Percentiles rank a stretch among this genome's conserved stretches.
Conservation (phyloP, 2,113 vertebrate species). For the Erythrolamprus reginae region DNA sequence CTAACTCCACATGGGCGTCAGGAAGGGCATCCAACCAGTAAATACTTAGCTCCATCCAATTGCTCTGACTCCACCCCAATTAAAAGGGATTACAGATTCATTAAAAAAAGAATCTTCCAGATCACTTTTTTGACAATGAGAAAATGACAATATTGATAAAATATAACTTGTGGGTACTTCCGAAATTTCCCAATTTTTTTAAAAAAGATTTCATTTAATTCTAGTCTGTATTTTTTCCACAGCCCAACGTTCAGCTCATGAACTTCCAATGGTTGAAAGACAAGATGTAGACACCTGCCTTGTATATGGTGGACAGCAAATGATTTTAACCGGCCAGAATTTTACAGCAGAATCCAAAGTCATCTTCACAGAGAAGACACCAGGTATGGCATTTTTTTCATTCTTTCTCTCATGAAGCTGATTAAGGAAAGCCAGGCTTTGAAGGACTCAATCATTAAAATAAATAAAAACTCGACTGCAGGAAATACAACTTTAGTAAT, state of each 20-base stretch:
- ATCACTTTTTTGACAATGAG: slow-evolving; percentile 54
- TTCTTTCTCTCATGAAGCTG: neutral
- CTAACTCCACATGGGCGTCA: neutral
- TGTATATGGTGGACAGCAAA: slow-evolving; percentile 93
- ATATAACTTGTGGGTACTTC: slow-evolving; percentile 54
- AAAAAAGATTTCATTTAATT: slow-evolving; percentile 57
- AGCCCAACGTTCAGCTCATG: slow-evolving; percentile 97
- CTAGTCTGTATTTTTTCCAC: slow-evolving; percentile 52
- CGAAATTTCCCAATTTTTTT: slow-evolving; percentile 53
- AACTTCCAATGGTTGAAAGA: slow-evolving; percentile 96
- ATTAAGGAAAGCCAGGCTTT: neutral
- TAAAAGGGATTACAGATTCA: neutral
- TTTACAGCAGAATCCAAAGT: slow-evolving; percentile 97
- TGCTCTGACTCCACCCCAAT: neutral
- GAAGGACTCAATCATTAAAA: neutral
- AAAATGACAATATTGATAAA: slow-evolving; percentile 57
- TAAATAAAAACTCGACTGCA: too few species aligned
- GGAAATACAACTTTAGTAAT: too few species aligned
- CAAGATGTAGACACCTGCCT: slow-evolving; percentile 93
- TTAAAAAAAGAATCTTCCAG: slow-evolving; percentile 35
- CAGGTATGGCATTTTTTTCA: slow-evolving; percentile 71
- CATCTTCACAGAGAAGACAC: slow-evolving; percentile 90
- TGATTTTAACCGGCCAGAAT: slow-evolving; percentile 95
- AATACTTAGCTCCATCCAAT: neutral
- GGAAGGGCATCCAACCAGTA: neutral